phyloP scores from a whole-genome alignment of 1,140 invertebrate species.

The Habropoda laboriosa region DNA sequence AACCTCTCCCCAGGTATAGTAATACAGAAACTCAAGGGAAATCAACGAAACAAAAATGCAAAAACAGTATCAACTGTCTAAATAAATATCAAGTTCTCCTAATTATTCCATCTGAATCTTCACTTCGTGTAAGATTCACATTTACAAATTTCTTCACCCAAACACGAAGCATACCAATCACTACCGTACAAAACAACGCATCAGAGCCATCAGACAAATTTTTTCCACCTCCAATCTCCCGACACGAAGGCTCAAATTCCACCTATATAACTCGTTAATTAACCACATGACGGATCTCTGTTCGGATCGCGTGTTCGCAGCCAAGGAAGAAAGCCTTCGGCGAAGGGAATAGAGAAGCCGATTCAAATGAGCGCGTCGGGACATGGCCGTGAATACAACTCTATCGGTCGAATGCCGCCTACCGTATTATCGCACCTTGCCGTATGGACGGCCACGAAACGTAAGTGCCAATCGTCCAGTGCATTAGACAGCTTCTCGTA shows the following conservation, averaged over 20 bases:
- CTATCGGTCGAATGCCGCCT: constrained; percentile 39
- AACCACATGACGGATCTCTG: background rate
- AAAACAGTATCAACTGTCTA: no score
- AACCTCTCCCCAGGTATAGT: no score
- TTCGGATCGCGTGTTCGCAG: background rate
- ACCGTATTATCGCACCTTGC: constrained; percentile 45
- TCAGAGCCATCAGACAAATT: background rate
- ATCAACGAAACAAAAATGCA: no score
- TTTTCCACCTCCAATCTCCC: background rate
- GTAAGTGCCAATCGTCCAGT: constrained; percentile 29
- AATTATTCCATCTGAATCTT: no score
- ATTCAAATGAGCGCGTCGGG: constrained; percentile 40
- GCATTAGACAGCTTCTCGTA: constrained; percentile 24
- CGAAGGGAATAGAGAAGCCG: constrained; percentile 15
- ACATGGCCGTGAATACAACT: constrained; percentile 28
- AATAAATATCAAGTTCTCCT: no score
- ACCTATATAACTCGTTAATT: constrained; percentile 3
- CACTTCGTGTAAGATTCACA: no score
- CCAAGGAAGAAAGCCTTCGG: background rate
- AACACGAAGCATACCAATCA: no score
- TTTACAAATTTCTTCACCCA: no score
- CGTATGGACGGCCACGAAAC: constrained; percentile 24
- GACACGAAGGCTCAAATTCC: background rate
- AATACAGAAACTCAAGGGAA: no score
- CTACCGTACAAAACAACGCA: no score